Base-by-base conservation (phyloP, 2,797 vertebrate species). In the Lagocephalus sceleratus region DNA sequence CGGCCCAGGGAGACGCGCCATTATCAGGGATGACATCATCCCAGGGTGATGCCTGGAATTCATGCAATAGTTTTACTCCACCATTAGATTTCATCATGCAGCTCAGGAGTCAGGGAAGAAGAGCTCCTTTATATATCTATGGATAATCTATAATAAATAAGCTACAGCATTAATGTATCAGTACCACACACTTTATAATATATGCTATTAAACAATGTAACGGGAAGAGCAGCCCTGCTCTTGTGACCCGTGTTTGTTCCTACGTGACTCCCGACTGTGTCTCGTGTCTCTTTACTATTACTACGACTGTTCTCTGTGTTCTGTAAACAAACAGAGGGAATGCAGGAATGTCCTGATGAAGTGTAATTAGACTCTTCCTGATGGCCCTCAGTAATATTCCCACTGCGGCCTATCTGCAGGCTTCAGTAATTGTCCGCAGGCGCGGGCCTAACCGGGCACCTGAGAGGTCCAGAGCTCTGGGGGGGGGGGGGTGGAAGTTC, bases 1-100 rank as follows among this genome's bases (percentile, higher is more conserved):
- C 50, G 15, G 71, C 73, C 61, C 73, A 68, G 54, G 19, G 46
- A 68, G 58, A 51, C 44, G 42, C 63, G 71, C 66, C 63, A 69
- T 85, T 80, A 85, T 82, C 64, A 73, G 50, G 6, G 41, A 80
- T 82, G 84, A 87, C 84, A 84, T 89, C 85, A 85, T 79, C 66
- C 73, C 63, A 63, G 55, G 70, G 56, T 5, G 58, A 69, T 25
- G 9, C 21, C 58, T 26, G 38, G 57, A 21, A 73, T 65, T 71
- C 57, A 57, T 42, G 1, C 32, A 23, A 63, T 39, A 19, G 44
- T 41, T 68, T 71, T 58, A 63, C 44, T 47, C 12, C 6, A 54
- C 67, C 57, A 54, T 64, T 25, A 47, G 5, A 48, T 20, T 39
- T 52, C 54, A 22, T n/a, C n/a, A 29, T 48, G 25, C 10, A 16